phyloP scores from a whole-genome alignment of 2,113 vertebrate species.

The Pelobates fuscus region DNA sequence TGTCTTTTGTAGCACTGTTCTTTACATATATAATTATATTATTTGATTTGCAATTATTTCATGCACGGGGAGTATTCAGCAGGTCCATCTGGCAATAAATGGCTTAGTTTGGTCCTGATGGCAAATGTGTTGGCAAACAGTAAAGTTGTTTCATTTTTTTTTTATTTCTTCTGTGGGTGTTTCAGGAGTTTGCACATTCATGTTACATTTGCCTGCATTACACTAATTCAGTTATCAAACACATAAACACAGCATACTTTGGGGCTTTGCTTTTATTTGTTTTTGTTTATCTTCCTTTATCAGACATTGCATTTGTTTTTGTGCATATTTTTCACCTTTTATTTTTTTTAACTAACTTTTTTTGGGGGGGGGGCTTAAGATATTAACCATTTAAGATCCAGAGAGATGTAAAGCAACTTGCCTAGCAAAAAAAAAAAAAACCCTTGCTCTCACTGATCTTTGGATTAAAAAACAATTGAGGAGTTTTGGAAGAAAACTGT shows the following conservation, averaged over 20 bases:
- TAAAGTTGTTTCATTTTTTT: background rate
- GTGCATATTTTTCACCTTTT: too few relatives aligned
- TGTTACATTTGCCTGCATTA: background rate
- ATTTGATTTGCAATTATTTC: too few relatives aligned
- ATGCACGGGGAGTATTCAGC: too few relatives aligned
- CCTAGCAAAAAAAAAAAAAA: background rate
- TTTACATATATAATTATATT: too few relatives aligned
- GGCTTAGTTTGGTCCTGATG: too few relatives aligned
- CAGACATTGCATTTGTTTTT: too few relatives aligned
- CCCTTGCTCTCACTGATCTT: background rate
- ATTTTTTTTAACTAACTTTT: too few relatives aligned
- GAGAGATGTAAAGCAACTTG: background rate
- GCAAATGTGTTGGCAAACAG: too few relatives aligned
- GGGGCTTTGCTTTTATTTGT: background rate
- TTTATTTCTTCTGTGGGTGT: background rate
- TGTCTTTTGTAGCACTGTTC: too few relatives aligned
- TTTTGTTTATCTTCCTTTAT: background rate
- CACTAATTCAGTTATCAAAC: background rate
- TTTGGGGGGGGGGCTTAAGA: too few relatives aligned
- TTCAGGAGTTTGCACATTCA: constrained; percentile 15
- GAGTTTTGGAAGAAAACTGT: background rate
- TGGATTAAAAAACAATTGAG: background rate
- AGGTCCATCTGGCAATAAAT: too few relatives aligned
- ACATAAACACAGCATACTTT: background rate
- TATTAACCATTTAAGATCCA: background rate